Base-by-base conservation (phyloP, 2,797 vertebrate genomes). In the Lacerta viridis region DNA sequence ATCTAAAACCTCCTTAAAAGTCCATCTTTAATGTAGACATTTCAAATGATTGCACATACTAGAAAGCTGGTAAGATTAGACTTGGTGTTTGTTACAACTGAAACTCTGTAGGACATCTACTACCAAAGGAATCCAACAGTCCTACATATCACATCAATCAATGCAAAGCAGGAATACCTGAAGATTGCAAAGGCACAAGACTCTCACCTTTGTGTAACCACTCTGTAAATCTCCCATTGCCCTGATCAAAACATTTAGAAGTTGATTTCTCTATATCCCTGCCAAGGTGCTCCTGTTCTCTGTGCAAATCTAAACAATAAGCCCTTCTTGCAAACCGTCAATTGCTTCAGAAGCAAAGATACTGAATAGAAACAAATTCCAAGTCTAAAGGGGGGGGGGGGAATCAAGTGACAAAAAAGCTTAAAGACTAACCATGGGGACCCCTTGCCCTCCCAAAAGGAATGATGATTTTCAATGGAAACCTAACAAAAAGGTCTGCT, bases 241-340 rank as follows among this genome's bases (percentile, higher is more conserved):
- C 89, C 86, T 91, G 90, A 64, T 94, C 93, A 92, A 83, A 85
- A 78, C 50, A 59, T 90, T 46, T 91, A 92, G 84, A 90, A 91
- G 64, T 89, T 89, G 86, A 84, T 80, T 76, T 89, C 85, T 89
- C 91, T 82, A 87, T 89, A 92, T 94, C 91, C 90, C 46, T 91
- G 20, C 74, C 74, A 92, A 97, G 96, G 96, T 97, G 96, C 96
- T 96, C 94, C 94, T 89, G 90, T 93, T 90, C 92, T 94, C 92
- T 96, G 95, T 97, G 96, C 97, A 97, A 97, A 97, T 95, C 95
- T 94, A 92, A 97, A 97, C 90, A 95, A 95, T 94, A 96, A 95
- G 92, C 91, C 84, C 95, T 92, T 95, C 95, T 87, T 95, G 94
- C 41, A 95, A 95, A 96, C 95, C 93, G 95, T 97, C 96, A 97